Evolutionary conservation across 23 tunicate genomes (phyloP), one percentile per base, ranked within the genome.

Genomic region (Ciona savignyi): DNA sequence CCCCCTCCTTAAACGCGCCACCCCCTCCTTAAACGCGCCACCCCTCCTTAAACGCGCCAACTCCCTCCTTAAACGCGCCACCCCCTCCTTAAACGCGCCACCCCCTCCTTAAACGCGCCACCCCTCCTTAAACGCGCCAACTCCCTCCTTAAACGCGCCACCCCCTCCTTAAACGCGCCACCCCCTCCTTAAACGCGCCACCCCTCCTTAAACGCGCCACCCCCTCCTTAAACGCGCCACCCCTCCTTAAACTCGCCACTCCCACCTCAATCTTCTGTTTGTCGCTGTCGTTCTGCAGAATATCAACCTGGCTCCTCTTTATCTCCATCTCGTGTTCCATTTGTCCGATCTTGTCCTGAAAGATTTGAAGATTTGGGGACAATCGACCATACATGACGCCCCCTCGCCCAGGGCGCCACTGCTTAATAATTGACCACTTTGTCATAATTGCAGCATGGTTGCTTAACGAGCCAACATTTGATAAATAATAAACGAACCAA

Each of bases 321-420:
- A 87, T 76, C 48, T 87, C 95, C 25, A 87, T 29, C 64, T 87
- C 95, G 34, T 81, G 80, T 29, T 80, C 64, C 25, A 80, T 48
- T 0, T 87, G 80, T 21, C 86, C 86, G 33, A 80, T 27, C 35
- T 87, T 76, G 34, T 87, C 95, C 82, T 87, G 68, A 42, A 9
- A 42, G 9, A 42, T 9, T 42, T 42, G 56, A 6, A 42, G 15
- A 6, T 6, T 42, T 6, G 9, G 9, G 15, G 9, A 42, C 9
- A 6, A 42, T 42, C 9, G 9, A 42, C 15, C 15, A 42, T 9
- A 42, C 56, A 15, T 42, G 15, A 42, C 56, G 9, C 15, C n/a
- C n/a, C n/a, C n/a, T n/a, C n/a, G n/a, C n/a, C n/a, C n/a, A n/a
- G n/a, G n/a, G n/a, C n/a, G n/a, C n/a, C n/a, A n/a, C n/a, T n/a